Evolutionary conservation across 2,113 vertebrate genomes (phyloP).

Genomic region (Platichthys stellatus): DNA sequence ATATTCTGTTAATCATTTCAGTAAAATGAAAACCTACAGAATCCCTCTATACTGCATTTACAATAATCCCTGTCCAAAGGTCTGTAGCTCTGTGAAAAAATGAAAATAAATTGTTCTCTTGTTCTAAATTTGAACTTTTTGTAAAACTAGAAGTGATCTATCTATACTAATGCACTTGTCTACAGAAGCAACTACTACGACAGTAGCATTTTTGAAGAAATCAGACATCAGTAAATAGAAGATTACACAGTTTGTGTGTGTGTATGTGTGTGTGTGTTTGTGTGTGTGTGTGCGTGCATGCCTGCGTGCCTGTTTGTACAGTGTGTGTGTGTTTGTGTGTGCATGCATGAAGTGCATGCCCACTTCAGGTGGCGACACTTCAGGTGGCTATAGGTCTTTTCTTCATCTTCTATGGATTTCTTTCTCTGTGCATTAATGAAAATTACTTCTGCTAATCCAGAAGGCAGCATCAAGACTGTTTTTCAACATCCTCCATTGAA

Average conservation of each 20-base stretch:
- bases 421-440: slow-evolving; percentile 9
- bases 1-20: slow-evolving; percentile 34
- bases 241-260: slow-evolving; percentile 26
- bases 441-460: slow-evolving; percentile 35
- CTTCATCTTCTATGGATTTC: background rate
- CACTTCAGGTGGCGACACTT: background rate
- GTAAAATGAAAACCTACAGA: slow-evolving; percentile 31
- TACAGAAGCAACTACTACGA: background rate
- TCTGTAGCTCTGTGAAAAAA: background rate
- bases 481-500: slow-evolving; percentile 12
- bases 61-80: background rate
- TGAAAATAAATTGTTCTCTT: no score
- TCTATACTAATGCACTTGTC: slow-evolving; percentile 25
- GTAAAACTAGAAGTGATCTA: slow-evolving; percentile 15
- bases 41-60: slow-evolving; percentile 44
- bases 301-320: background rate
- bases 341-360: background rate
- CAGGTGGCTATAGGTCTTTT: background rate
- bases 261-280: background rate
- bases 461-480: slow-evolving; percentile 4
- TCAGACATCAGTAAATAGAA: slow-evolving; percentile 16
- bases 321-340: no score
- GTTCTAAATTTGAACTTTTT: background rate
- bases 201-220: slow-evolving; percentile 22
- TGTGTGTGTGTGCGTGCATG: background rate